These are phyloP conservation scores for Pollicipes pollicipes DNA, from an alignment of 1,140 invertebrate genomes.

Conservation along the genomic window DNA sequence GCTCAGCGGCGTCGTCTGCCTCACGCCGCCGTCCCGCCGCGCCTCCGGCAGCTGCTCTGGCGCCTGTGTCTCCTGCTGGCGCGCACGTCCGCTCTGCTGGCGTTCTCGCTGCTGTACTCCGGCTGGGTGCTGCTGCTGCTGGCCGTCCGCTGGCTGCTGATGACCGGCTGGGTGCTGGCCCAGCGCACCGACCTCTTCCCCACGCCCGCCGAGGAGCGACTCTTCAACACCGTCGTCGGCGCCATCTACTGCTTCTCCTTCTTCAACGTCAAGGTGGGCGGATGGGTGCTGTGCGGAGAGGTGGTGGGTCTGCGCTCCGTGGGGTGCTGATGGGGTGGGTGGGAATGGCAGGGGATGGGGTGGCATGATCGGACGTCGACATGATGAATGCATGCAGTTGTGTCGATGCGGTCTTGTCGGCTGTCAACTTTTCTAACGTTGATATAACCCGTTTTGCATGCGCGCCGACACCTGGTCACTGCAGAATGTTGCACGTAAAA, in stretches of 20 bases:
- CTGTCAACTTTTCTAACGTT: no score
- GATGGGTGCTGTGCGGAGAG: background rate
- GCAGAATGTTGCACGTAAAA: no score
- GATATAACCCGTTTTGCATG: no score
- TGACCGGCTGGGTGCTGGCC: slow-evolving; percentile 48
- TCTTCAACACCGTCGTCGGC: slow-evolving; percentile 48
- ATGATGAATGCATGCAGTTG: no score
- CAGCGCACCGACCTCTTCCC: slow-evolving; percentile 47
- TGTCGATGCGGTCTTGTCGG: no score
- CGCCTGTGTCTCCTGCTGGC: slow-evolving; percentile 35
- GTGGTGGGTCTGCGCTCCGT: no score
- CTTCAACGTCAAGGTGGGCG: slow-evolving; percentile 36
- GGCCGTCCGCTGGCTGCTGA: slow-evolving; percentile 47
- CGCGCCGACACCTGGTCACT: no score
- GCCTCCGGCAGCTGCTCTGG: slow-evolving; percentile 38
- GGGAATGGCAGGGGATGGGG: no score
- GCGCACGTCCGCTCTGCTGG: slow-evolving; percentile 34
- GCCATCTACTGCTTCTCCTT: slow-evolving; percentile 54
- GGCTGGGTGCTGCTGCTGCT: slow-evolving; percentile 33
- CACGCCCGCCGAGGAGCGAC: slow-evolving; percentile 39
- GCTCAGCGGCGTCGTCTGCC: no score
- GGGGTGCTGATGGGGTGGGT: no score
- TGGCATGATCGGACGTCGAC: no score
- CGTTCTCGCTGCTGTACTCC: slow-evolving; percentile 35
- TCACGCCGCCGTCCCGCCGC: no score